These are phyloP conservation scores for Cottus gobio DNA, from an alignment of 2,113 vertebrate genomes.

Conservation along the genomic window DNA sequence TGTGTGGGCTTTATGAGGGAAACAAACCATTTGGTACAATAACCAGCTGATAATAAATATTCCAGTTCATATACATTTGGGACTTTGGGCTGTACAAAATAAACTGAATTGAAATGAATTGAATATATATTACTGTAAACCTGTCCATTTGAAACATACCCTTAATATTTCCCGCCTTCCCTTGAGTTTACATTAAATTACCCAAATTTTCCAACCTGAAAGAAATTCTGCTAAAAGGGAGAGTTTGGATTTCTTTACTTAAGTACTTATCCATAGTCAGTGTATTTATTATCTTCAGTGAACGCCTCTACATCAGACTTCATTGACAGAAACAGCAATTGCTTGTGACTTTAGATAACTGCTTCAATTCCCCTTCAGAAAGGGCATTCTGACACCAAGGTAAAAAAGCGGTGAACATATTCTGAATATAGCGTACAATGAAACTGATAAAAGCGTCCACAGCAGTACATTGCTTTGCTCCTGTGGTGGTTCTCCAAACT, in stretches of 20 bases:
- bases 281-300: neutral
- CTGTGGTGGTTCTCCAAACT: neutral
- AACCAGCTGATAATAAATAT: neutral
- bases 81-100: too few relatives aligned
- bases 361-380: neutral
- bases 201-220: neutral
- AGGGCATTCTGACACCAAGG: neutral
- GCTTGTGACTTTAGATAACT: too few relatives aligned
- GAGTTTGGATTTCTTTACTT: neutral
- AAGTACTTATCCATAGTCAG: neutral
- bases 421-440: neutral
- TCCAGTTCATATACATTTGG: too few relatives aligned
- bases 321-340: neutral
- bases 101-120: too few relatives aligned
- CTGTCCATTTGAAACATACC: neutral
- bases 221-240: neutral
- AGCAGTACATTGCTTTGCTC: too few relatives aligned
- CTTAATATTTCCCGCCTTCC: neutral
- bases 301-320: neutral
- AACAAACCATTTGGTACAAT: neutral
- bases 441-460: neutral
- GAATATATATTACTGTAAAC: neutral
- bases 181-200: neutral
- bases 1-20: neutral
- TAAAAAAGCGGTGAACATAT: neutral